Evolutionary conservation across 2,797 vertebrate species (phyloP).

Genomic region (Allobates femoralis): DNA sequence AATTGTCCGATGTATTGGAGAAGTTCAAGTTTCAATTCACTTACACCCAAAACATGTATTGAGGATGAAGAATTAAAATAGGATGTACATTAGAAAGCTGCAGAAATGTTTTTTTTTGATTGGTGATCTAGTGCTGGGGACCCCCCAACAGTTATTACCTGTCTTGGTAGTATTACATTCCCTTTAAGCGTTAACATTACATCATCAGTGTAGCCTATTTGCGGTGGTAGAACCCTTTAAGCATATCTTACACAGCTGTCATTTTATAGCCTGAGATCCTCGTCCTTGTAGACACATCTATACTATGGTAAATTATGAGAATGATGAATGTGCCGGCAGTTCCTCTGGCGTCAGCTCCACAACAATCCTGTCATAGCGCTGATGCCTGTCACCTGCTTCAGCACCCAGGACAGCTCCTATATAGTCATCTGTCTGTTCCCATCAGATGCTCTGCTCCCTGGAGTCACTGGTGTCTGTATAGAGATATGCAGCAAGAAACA

Average conservation of each 20-base stretch:
- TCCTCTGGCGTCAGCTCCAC: background rate
- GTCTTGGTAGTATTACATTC: no score
- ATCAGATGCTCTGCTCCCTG: background rate
- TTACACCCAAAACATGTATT: no score
- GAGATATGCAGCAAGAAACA: background rate
- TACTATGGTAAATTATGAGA: background rate
- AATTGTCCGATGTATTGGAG: no score
- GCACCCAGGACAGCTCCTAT: constrained; percentile 64
- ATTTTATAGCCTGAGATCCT: background rate
- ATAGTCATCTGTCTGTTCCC: background rate
- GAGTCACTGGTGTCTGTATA: background rate
- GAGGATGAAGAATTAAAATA: no score
- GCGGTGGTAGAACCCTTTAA: background rate
- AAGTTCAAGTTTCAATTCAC: no score
- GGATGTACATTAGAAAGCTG: no score
- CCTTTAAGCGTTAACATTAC: no score
- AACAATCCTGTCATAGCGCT: background rate
- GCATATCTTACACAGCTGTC: background rate
- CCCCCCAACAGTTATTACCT: no score
- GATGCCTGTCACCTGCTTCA: constrained; percentile 1
- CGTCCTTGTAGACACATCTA: background rate
- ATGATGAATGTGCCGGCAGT: background rate
- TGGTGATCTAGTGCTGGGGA: no score
- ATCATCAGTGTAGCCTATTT: background rate
- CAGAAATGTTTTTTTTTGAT: no score